These are phyloP conservation scores for Drosophila leonis DNA, from an alignment of 2,888 invertebrate genomes.

Conservation along the genomic window DNA sequence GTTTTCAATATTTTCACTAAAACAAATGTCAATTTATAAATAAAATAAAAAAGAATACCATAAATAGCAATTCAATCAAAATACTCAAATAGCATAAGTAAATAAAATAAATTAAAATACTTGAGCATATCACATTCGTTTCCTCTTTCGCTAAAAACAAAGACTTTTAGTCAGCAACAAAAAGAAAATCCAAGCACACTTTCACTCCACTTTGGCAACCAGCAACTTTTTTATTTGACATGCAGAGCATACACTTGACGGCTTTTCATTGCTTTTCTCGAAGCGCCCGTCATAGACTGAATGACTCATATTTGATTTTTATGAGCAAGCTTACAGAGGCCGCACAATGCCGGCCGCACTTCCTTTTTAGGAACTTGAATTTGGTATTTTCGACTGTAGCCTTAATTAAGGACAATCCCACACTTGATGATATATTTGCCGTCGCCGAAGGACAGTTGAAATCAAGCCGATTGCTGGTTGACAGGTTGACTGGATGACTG, in stretches of 20 bases:
- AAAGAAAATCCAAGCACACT: background rate
- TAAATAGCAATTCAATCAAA: background rate
- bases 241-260: constrained; percentile 2
- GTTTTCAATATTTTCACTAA: too few relatives aligned
- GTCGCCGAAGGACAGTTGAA: constrained; percentile 37
- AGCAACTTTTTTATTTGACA: background rate
- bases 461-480: constrained; percentile 25
- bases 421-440: constrained; percentile 41
- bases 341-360: constrained; percentile 2
- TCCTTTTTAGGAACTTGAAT: background rate
- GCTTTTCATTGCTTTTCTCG: background rate
- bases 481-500: background rate
- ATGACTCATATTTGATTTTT: background rate
- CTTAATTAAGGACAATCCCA: constrained; percentile 49
- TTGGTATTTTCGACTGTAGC: constrained; percentile 24
- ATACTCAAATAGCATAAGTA: background rate
- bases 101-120: background rate
- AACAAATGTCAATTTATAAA: background rate
- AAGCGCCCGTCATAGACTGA: background rate
- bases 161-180: background rate
- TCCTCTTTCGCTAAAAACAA: background rate
- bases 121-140: background rate
- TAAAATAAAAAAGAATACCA: background rate
- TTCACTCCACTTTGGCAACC: background rate
- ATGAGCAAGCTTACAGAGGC: background rate